Conservation (phyloP, 2,113 vertebrate genomes). For the Pollachius pollachius region DNA sequence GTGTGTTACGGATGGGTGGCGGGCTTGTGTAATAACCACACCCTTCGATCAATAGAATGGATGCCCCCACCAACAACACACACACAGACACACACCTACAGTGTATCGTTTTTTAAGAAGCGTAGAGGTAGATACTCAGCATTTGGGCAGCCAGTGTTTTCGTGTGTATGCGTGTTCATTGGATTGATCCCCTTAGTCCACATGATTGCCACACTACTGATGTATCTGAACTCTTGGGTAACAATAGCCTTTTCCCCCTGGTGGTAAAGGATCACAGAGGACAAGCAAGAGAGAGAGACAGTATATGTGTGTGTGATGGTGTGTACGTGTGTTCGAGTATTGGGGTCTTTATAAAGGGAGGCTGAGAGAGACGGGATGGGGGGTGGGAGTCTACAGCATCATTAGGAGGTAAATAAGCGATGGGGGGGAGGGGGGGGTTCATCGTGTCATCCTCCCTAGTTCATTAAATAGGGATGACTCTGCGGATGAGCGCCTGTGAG, state of each 20-base stretch:
- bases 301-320: constrained; percentile 12
- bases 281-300: background rate
- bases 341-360: too few species aligned
- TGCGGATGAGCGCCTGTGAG: constrained; percentile 7
- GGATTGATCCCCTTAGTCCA: constrained; percentile 10
- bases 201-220: constrained; percentile 4
- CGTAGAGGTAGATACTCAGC: constrained; percentile 72
- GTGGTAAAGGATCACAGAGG: constrained; percentile 30
- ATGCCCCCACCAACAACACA: constrained; percentile 17
- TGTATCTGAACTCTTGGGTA: background rate
- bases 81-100: constrained; percentile 53
- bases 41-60: background rate
- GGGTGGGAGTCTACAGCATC: too few species aligned
- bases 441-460: background rate
- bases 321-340: too few species aligned
- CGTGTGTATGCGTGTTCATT: constrained; percentile 10
- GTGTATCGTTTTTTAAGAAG: constrained; percentile 58
- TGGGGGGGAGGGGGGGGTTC: too few species aligned
- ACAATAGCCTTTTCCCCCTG: constrained; percentile 38
- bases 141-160: constrained; percentile 32
- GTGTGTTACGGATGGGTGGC: constrained; percentile 23
- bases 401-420: too few species aligned
- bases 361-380: background rate
- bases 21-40: background rate
- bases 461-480: constrained; percentile 19